Evolutionary conservation across 2,113 vertebrate species (phyloP), one percentile per base, ranked within the genome.

Genomic region (Capreolus pygargus): DNA sequence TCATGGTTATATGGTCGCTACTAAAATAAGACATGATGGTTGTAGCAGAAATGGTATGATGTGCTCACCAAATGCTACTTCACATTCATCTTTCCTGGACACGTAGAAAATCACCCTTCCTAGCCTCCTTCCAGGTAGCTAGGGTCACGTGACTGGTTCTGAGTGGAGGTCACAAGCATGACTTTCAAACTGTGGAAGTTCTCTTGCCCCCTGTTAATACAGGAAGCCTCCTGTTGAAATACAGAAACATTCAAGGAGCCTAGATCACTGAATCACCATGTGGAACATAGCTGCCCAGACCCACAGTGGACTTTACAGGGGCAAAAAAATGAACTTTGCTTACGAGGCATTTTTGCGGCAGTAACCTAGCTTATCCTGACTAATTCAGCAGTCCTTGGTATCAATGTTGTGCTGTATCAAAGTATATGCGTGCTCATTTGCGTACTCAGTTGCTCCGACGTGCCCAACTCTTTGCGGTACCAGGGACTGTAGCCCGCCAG

Each of bases 381-480:
- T 55, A 12, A 21, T 11, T 61, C 21, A 11, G 27, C 16, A 19
- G 10, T 47, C 10, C 15, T 12, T n/a, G 45, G 30, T 43, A 15
- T 45, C 6, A 23, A 1, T 15, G 6, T 27, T 36, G 30, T 43
- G 33, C 11, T 27, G 8, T 27, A 67, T 21, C 64, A 10, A n/a
- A 67, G 64, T 36, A 15, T 47, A n/a, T 17, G n/a, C 5, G 3
- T 2, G n/a, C 19, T 39, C 2, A 0, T 36, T n/a, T 39, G 19
- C 19, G 0, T 39, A 1, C n/a, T 70, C 19, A 23, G 19, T 70
- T 1, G 19, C 67, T 23, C 67, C 23, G 5, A 12, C 0, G 1
- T 13, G 19, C 23, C 19, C 2, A 1, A 70, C 67, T 23, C n/a
- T 70, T 36, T 12, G 67, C 1, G 1, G 2, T 2, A 1, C 64